Evolutionary conservation across 1,140 invertebrate genomes (phyloP).

Genomic region (Himalopsyche phryganea): DNA sequence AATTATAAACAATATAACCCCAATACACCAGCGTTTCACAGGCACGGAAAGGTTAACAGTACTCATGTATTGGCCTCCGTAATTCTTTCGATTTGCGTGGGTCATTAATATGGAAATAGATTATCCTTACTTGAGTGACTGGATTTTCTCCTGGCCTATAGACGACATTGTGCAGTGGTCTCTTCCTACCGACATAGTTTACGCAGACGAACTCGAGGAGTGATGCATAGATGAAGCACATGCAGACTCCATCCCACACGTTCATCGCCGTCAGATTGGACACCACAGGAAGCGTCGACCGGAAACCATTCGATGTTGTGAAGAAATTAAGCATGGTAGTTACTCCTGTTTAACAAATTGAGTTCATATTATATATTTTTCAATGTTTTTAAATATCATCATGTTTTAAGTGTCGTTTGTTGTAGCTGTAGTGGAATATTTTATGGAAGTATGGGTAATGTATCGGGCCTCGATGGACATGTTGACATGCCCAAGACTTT

Average conservation of each 20-base stretch:
- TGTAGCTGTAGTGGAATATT: too few relatives aligned
- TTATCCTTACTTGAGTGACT: constrained; percentile 74
- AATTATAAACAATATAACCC: too few relatives aligned
- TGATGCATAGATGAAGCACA: constrained; percentile 95
- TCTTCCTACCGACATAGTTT: constrained; percentile 90
- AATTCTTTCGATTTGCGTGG: too few relatives aligned
- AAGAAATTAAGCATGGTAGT: constrained; percentile 98
- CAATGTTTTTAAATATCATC: too few relatives aligned
- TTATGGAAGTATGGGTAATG: too few relatives aligned
- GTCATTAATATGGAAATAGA: too few relatives aligned
- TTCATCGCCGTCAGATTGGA: constrained; percentile 94
- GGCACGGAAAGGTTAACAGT: too few relatives aligned
- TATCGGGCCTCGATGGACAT: too few relatives aligned
- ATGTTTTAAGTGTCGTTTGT: too few relatives aligned
- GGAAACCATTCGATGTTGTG: constrained; percentile 88
- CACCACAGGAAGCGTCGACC: constrained; percentile 85
- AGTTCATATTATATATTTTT: neutral
- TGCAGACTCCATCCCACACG: constrained; percentile 92
- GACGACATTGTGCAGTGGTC: constrained; percentile 82
- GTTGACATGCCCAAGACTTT: too few relatives aligned
- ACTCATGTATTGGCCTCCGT: too few relatives aligned
- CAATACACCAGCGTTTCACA: too few relatives aligned
- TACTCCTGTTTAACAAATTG: constrained; percentile 63
- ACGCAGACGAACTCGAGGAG: constrained; percentile 91
- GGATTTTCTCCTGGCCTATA: constrained; percentile 86